A percentile compares a stretch with the other conserved stretches of the same genome.
Evolutionary conservation across 2,888 invertebrate species (phyloP).

Genomic region (Leptarthrus brevirostris): DNA sequence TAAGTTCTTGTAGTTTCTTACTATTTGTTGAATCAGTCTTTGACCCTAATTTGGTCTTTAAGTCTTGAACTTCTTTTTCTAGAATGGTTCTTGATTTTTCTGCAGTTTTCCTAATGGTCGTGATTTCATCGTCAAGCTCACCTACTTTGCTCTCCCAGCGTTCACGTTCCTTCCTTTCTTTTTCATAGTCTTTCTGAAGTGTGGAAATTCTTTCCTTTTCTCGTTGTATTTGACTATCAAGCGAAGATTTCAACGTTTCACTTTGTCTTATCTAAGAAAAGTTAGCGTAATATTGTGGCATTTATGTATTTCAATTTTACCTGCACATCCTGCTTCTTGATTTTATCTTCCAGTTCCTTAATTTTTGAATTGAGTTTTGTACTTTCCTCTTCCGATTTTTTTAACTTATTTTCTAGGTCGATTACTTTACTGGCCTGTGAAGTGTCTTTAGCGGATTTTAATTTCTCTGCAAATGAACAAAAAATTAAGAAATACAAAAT

Average conservation of each 20-base stretch:
- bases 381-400: conserved; percentile 78
- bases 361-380: conserved; percentile 70
- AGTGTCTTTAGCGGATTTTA: conserved; percentile 55
- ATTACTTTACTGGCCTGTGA: conserved; percentile 69
- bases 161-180: conserved; percentile 72
- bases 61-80: conserved; percentile 80
- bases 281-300: conserved; percentile 1
- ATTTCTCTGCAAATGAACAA: conserved; percentile 57
- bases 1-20: conserved; percentile 74
- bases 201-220: conserved; percentile 67
- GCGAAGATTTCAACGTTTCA: conserved; percentile 66
- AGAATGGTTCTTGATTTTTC: conserved; percentile 76
- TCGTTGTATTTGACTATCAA: conserved; percentile 68
- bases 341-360: conserved; percentile 68
- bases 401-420: conserved; percentile 76
- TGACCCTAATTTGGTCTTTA: conserved; percentile 73
- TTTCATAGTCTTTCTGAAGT: conserved; percentile 75
- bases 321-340: conserved; percentile 68
- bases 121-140: conserved; percentile 72
- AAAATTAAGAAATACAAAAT: no score
- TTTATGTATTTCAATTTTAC: conserved; percentile 56
- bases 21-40: conserved; percentile 75
- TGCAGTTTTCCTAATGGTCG: conserved; percentile 72
- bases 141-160: conserved; percentile 75
- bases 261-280: conserved; percentile 66